These are phyloP conservation scores for Pseudochirops corinnae DNA, from an alignment of 2,797 vertebrate species.

Conservation along the genomic window DNA sequence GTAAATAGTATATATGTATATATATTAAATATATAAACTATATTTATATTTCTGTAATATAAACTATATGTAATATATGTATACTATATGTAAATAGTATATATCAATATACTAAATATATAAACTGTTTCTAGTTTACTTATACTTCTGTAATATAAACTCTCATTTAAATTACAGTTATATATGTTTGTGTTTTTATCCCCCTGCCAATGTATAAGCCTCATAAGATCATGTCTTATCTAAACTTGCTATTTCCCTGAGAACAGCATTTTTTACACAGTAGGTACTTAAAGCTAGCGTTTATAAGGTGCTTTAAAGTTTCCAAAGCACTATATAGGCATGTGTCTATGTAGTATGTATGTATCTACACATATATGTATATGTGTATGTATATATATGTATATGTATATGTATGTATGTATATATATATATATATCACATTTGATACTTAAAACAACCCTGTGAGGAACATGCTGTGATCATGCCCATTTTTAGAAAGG, in stretches of 20 bases:
- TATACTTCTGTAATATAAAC: not conserved
- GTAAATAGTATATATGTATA: not conserved
- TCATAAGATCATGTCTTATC: not conserved
- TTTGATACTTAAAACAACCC: not conserved
- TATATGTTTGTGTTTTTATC: not conserved
- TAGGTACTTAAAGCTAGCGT: not conserved
- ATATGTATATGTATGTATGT: not conserved
- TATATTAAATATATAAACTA: too few relatives aligned
- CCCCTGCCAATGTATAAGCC: not conserved
- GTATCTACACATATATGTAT: too few relatives aligned
- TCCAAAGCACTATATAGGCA: not conserved
- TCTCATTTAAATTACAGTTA: not conserved
- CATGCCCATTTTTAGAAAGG: not conserved
- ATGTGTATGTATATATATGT: accelerated
- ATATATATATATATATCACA: not conserved
- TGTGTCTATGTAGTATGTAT: not conserved
- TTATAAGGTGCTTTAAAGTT: not conserved
- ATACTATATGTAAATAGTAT: not conserved
- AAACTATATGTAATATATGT: not conserved
- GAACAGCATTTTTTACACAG: not conserved
- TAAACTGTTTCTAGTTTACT: not conserved
- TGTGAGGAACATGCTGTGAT: not conserved
- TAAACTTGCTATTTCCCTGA: not conserved
- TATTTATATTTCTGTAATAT: not conserved
- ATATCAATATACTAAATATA: not conserved